A percentile compares a stretch with the other conserved stretches of the same genome.
Conservation (phyloP, 2,888 invertebrate genomes). For the Drosophila pseudotalamancana region DNA sequence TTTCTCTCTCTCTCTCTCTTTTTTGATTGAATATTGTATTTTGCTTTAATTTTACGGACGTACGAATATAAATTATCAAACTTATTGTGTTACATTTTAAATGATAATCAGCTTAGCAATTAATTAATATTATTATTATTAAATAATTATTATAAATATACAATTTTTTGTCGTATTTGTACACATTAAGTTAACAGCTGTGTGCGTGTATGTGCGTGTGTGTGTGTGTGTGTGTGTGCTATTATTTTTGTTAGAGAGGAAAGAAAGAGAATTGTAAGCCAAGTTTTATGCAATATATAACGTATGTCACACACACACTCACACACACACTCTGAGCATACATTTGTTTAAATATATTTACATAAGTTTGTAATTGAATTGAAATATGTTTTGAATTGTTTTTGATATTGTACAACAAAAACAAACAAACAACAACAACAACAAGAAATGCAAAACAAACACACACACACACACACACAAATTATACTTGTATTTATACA, state of each 20-base stretch:
- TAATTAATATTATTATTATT: constrained; percentile 33
- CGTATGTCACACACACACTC: constrained; percentile 28
- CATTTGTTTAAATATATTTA: background rate
- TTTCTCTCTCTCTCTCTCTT: constrained; percentile 27
- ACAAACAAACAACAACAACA: constrained; percentile 27
- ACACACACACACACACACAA: no score
- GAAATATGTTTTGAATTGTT: constrained; percentile 67
- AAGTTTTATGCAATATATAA: constrained; percentile 57
- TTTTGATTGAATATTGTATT: constrained; percentile 40
- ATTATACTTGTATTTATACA: constrained; percentile 73
- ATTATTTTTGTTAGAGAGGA: constrained; percentile 15
- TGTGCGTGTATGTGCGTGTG: constrained; percentile 2
- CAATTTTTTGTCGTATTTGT: constrained; percentile 27
- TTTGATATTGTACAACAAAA: constrained; percentile 53
- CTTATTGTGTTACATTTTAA: constrained; percentile 71
- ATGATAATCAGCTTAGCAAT: constrained; percentile 51
- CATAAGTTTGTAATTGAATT: constrained; percentile 20
- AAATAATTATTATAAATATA: constrained; percentile 20
- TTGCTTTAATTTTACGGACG: constrained; percentile 52
- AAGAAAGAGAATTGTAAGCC: constrained; percentile 20
- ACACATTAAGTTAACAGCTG: constrained; percentile 14
- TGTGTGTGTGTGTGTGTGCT: constrained; percentile 1
- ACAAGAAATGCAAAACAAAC: constrained; percentile 26
- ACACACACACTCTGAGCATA: background rate
- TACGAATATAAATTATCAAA: constrained; percentile 62